These are phyloP conservation scores for Cottus gobio DNA, from an alignment of 2,113 vertebrate genomes.

Conservation along the genomic window DNA sequence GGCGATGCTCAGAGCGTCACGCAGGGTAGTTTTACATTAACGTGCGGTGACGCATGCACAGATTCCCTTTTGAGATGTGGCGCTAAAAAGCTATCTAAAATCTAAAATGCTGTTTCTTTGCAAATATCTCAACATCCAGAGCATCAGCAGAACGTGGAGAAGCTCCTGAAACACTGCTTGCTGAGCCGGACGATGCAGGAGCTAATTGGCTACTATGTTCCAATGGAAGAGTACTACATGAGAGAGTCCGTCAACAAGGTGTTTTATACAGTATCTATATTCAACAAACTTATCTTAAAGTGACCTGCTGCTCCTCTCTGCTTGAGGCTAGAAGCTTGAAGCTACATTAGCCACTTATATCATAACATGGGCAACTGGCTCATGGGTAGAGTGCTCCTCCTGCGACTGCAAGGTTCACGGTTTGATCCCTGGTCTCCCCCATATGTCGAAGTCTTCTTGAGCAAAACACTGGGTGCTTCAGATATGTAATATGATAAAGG, in stretches of 20 bases:
- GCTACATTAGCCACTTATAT: background rate
- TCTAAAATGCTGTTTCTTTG: background rate
- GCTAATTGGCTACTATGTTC: conserved; percentile 96
- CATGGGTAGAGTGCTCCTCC: too few species aligned
- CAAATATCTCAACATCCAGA: conserved; percentile 76
- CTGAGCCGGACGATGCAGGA: conserved; percentile 96
- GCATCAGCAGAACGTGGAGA: conserved; percentile 93
- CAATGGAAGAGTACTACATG: conserved; percentile 99
- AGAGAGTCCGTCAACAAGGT: conserved; percentile 98
- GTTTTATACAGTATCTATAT: conserved; percentile 1
- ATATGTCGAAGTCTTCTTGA: too few species aligned
- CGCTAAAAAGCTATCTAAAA: background rate
- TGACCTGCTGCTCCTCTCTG: background rate
- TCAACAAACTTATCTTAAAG: background rate
- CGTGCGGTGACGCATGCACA: background rate
- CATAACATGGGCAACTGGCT: too few species aligned
- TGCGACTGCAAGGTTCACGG: too few species aligned
- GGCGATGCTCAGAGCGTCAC: conserved; percentile 92
- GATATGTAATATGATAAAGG: too few species aligned
- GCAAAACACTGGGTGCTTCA: too few species aligned
- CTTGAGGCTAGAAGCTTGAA: background rate
- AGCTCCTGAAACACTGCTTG: conserved; percentile 92
- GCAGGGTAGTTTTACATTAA: conserved; percentile 84
- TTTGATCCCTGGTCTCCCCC: too few species aligned
- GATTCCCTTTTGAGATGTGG: background rate